Percentiles rank a stretch among this genome's conserved stretches.
Evolutionary conservation across 2,113 vertebrate species (phyloP).

Genomic region (Leucosticte australis): DNA sequence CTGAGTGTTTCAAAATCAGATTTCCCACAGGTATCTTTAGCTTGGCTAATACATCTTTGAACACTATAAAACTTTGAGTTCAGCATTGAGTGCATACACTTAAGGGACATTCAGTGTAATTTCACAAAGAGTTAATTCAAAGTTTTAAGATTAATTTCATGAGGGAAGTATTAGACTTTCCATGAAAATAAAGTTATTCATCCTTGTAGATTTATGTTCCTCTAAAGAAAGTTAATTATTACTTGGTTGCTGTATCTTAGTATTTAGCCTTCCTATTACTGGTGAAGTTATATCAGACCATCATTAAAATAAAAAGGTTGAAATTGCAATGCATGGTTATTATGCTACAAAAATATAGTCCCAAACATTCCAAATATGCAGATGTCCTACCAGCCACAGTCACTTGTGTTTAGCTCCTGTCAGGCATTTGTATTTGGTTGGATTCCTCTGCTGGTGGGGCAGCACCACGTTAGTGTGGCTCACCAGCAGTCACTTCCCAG

Average conservation of each 20-base stretch:
- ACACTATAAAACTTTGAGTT: not conserved
- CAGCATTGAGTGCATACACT: not conserved
- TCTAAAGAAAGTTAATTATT: conserved; percentile 42
- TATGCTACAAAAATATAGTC: not conserved
- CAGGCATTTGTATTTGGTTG: not conserved
- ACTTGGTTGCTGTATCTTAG: not conserved
- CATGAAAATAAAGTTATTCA: conserved; percentile 30
- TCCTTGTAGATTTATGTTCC: conserved; percentile 42
- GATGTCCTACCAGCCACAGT: not conserved
- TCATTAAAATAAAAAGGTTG: conserved; percentile 9
- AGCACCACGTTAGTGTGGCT: not conserved
- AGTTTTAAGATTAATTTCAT: conserved; percentile 1
- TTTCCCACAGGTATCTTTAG: conserved; percentile 23
- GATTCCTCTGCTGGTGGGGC: not conserved
- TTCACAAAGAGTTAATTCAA: conserved; percentile 45
- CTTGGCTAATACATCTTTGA: not conserved
- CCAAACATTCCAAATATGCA: not conserved
- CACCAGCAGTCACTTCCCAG: not conserved
- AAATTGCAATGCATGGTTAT: not conserved
- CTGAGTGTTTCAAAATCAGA: not conserved
- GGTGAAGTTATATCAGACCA: not conserved
- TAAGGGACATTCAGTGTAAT: not conserved
- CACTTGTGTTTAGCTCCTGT: not conserved
- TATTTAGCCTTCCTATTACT: conserved; percentile 26
- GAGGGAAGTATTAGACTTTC: not conserved